Percentiles rank a stretch among this genome's conserved stretches.
Evolutionary conservation across 2,797 vertebrate species (phyloP).

Genomic region (Gobio occitaniae): DNA sequence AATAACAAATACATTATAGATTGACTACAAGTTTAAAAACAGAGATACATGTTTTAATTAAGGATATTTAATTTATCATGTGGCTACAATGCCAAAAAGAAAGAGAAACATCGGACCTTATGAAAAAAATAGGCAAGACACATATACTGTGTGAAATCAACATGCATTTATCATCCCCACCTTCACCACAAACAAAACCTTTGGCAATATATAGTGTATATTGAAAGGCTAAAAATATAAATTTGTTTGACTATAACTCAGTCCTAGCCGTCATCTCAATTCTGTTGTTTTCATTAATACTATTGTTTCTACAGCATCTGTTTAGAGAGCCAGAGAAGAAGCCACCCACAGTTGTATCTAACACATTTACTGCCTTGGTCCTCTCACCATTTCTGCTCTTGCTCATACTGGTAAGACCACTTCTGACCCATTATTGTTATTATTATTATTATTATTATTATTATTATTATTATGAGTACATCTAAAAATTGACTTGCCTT

Average conservation of each 20-base stretch:
- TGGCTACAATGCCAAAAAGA: too few species aligned
- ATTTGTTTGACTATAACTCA: neutral
- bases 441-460: neutral
- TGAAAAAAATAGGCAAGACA: too few species aligned
- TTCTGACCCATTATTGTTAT: constrained; percentile 8
- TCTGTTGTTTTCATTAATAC: neutral
- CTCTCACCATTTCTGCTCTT: constrained; percentile 93
- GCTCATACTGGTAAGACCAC: constrained; percentile 88
- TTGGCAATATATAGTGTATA: neutral
- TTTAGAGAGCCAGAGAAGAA: constrained; percentile 99
- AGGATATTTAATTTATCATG: too few species aligned
- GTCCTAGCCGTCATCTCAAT: neutral
- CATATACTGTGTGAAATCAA: too few species aligned
- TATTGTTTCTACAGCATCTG: constrained; percentile 84
- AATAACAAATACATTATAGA: too few species aligned
- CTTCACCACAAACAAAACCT: too few species aligned
- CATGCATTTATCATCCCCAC: too few species aligned
- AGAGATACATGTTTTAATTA: too few species aligned
- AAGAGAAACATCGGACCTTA: too few species aligned
- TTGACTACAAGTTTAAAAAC: too few species aligned
- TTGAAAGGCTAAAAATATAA: neutral
- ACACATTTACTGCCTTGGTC: constrained; percentile 92
- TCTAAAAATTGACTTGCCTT: neutral
- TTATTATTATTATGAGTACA: constrained; percentile 44
- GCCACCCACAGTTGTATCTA: constrained; percentile 93